Evolutionary conservation across 1,140 invertebrate genomes (phyloP).

Genomic region (Zaprionus taronus): DNA sequence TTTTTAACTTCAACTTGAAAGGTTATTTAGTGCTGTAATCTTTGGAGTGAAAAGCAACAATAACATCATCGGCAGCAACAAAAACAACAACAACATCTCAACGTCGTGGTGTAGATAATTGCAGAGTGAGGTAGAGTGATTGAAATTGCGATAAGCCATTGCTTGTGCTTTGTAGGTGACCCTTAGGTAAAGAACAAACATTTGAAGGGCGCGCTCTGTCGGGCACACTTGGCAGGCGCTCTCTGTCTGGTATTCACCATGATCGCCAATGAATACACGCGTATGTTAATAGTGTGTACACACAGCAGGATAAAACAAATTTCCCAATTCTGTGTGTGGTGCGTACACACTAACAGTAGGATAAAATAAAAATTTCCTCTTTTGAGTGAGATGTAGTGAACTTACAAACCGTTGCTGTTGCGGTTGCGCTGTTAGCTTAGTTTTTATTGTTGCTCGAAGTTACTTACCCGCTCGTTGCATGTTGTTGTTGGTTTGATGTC

Average conservation of each 20-base stretch:
- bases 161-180: slow-evolving; percentile 75
- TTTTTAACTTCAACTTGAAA: slow-evolving; percentile 37
- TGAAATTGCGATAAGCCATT: slow-evolving; percentile 66
- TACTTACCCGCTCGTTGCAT: slow-evolving; percentile 25
- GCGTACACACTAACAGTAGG: neutral
- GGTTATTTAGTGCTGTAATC: slow-evolving; percentile 60
- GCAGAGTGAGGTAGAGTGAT: slow-evolving; percentile 55
- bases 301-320: neutral
- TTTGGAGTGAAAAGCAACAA: slow-evolving; percentile 43
- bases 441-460: neutral
- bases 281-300: neutral
- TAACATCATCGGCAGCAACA: slow-evolving; percentile 1
- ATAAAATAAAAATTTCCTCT: neutral
- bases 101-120: slow-evolving; percentile 63
- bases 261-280: neutral
- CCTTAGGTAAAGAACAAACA: slow-evolving; percentile 57
- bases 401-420: slow-evolving; percentile 1
- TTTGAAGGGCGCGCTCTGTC: slow-evolving; percentile 66
- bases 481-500: slow-evolving; percentile 7
- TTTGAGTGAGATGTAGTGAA: neutral
- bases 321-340: neutral
- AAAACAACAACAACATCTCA: slow-evolving; percentile 25
- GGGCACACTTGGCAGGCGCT: slow-evolving; percentile 65
- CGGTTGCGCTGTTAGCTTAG: neutral
- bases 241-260: slow-evolving; percentile 3